Base-by-base conservation (phyloP, 2,797 vertebrate species). In the Onychomys arenicola region DNA sequence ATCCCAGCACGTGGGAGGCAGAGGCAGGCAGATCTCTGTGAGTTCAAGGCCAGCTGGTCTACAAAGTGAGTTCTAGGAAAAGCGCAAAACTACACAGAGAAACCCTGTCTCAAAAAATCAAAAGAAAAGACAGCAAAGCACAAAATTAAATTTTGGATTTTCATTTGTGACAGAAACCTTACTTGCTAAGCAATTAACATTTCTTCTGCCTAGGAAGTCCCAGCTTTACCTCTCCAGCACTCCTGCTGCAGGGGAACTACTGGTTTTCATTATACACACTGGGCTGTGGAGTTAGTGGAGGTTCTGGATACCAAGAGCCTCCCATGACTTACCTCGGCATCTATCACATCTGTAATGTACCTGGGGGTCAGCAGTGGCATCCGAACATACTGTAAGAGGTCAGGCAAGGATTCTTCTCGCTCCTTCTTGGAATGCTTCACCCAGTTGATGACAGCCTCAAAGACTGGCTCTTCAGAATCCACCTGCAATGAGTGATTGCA, bases 281-380 rank as follows among this genome's bases (percentile, higher is more conserved):
- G 34, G 61, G 52, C 32, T 10, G 8, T 13, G 43, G 40, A 63
- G 57, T 46, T 5, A 11, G 6, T 63, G 73, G 23, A 10, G 5
- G 21, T 6, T 40, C 32, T 34, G 59, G 65, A 65, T 2, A 9
- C 32, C 25, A 49, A 78, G 34, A 7, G 32, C 37, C 46, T 9
- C 52, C 19, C 9, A 10, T 1, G 69, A 90, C 98, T 98, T 98
- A 99, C 99, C 99, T 99, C 99, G 0, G 99, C 98, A 97, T 99
- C 99, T 40, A 99, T 99, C 97, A 99, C 99, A 46, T 99, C 99
- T 0, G 99, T 99, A 98, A 99, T 99, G 98, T 99, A 99, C 97
- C 99, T 99, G 0, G 99, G 99, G 0, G 99, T 99, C 96, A 99
- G 99, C 49, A 99, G 99, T 0, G 99, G 99, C 99, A 99, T 99